Evolutionary conservation across 1,140 invertebrate species (phyloP), one percentile per base, ranked within the genome.

Genomic region (Scaptomyza hsui): DNA sequence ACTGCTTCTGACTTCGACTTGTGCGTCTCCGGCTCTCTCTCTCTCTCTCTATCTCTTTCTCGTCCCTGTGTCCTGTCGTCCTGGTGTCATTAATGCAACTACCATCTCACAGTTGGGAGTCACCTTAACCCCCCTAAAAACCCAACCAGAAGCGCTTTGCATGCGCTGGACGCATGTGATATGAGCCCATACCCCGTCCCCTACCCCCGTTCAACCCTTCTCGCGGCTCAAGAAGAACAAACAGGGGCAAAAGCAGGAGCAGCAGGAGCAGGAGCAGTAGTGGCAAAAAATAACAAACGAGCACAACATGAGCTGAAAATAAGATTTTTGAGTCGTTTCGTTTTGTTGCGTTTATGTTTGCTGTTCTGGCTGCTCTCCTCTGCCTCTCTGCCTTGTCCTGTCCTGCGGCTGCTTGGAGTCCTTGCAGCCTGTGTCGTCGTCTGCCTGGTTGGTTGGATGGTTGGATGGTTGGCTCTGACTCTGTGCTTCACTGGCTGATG

Each of bases 251-350:
- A 1, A 4, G 19, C 19, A n/a, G n/a, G n/a, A 21, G 19, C 44
- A 45, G 78, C 26, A 29, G 26, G 2, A 29, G 26, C 44, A 45
- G 78, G 39, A 45, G 78, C 26, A 29, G 26, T 9, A 29, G 26
- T 39, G 42, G 78, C 63, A 73, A 81, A 83, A 79, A 83, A 85
- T 80, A 89, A 82, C 83, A 88, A 88, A 89, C 78, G 83, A 85
- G 75, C 72, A 67, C 83, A 89, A 88, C 83, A 89, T 72, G 70
- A 74, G 82, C 81, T 78, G 86, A 89, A 89, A 90, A 90, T 88
- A 89, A 89, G 88, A 89, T 89, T 89, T 86, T 88, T 88, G 88
- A 90, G 75, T 83, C 88, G 73, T 89, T 90, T 82, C 78, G 88
- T 90, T 86, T 80, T 89, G 88, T 79, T 88, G 75, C 77, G 80